Percentiles rank a stretch among this genome's conserved stretches.
phyloP scores from a whole-genome alignment of 2,797 vertebrate genomes.

The Dromococcyx pavoninus region DNA sequence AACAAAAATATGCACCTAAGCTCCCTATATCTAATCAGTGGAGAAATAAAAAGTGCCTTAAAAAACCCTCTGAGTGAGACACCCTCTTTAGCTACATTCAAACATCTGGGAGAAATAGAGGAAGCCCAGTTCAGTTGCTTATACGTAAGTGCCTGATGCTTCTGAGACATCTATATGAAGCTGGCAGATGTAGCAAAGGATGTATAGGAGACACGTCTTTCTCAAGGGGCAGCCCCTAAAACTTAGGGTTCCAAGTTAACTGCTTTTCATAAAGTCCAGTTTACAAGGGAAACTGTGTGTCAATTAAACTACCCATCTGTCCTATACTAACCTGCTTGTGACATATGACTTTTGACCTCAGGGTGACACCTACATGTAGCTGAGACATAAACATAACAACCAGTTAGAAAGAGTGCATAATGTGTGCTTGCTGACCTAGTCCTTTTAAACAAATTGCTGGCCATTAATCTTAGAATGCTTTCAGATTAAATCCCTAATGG shows the following conservation, averaged over 20 bases:
- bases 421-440: neutral
- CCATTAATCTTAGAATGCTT: slow-evolving; percentile 7
- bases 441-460: slow-evolving; percentile 7
- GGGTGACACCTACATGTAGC: neutral
- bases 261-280: neutral
- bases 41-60: neutral
- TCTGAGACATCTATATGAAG: neutral
- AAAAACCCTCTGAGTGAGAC: neutral
- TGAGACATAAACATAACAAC: neutral
- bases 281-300: neutral
- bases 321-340: neutral
- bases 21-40: neutral
- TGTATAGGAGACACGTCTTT: neutral
- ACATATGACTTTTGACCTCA: neutral
- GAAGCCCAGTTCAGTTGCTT: neutral
- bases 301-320: neutral
- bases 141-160: neutral
- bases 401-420: neutral
- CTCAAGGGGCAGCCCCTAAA: neutral
- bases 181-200: neutral
- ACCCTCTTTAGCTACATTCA: neutral
- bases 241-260: neutral
- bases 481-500: slow-evolving; percentile 19
- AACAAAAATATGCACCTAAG: neutral
- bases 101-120: neutral